A percentile compares a stretch with the other conserved stretches of the same genome.
Conservation (phyloP, 2,888 invertebrate species). For the Phania funesta region DNA sequence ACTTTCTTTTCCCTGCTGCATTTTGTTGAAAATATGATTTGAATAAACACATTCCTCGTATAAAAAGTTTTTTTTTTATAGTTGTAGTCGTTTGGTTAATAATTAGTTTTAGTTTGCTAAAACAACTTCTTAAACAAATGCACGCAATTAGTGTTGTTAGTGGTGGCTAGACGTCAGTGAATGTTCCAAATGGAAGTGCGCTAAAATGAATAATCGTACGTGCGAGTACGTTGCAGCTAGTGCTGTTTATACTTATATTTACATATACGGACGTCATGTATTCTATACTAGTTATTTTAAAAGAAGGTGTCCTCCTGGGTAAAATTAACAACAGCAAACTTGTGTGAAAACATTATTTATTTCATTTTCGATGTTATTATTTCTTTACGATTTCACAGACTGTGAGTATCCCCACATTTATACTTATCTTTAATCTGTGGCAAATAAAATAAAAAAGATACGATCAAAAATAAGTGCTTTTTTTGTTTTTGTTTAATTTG, state of each 20-base stretch:
- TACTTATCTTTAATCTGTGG: conserved; percentile 1
- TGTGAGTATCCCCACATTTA: conserved; percentile 4
- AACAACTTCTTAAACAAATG: conserved; percentile 57
- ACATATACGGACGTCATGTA: too few species aligned
- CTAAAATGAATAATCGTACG: background rate
- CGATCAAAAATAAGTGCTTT: conserved; percentile 30
- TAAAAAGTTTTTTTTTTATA: conserved; percentile 8
- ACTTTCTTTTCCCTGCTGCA: background rate
- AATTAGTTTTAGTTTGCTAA: conserved; percentile 52
- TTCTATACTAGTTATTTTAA: too few species aligned
- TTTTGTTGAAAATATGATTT: conserved; percentile 27
- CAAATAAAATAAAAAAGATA: conserved; percentile 34
- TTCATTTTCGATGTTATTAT: background rate
- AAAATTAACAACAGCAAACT: too few species aligned
- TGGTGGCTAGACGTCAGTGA: conserved; percentile 47
- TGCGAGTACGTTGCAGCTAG: background rate
- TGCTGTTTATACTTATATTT: background rate
- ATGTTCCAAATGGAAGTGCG: conserved; percentile 38
- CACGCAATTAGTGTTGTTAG: conserved; percentile 60
- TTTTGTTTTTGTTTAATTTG: background rate
- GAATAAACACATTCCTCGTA: conserved; percentile 40
- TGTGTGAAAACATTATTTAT: too few species aligned
- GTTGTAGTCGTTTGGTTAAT: conserved; percentile 51
- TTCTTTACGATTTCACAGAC: background rate
- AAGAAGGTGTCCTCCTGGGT: too few species aligned